Evolutionary conservation across 2,113 vertebrate genomes (phyloP).

Genomic region (Loxodonta africana): DNA sequence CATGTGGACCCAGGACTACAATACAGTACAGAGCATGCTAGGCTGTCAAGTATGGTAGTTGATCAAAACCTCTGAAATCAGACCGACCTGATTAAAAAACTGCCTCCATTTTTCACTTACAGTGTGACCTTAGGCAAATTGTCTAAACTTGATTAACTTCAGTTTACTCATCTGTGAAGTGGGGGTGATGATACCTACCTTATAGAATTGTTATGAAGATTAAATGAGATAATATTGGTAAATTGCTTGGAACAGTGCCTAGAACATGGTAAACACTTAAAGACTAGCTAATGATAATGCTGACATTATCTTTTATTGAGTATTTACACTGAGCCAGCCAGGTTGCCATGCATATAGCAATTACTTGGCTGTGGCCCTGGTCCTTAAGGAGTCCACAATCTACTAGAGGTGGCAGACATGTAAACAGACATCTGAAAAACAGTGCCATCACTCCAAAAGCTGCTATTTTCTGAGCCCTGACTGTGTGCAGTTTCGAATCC

Average conservation of each 20-base stretch:
- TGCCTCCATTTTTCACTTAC: not conserved
- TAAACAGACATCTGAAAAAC: slow-evolving; percentile 24
- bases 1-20: not conserved
- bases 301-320: slow-evolving; percentile 19
- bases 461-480: slow-evolving; percentile 46
- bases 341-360: not conserved
- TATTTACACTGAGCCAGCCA: not conserved
- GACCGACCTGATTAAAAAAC: not conserved
- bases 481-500: too few species aligned
- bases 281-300: slow-evolving; percentile 30
- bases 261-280: not conserved
- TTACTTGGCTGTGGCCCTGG: slow-evolving; percentile 22
- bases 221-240: slow-evolving; percentile 55
- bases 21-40: not conserved
- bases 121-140: not conserved
- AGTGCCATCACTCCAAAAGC: not conserved
- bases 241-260: slow-evolving; percentile 46
- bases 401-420: not conserved
- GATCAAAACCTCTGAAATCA: not conserved
- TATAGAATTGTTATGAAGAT: slow-evolving; percentile 33
- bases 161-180: slow-evolving; percentile 59
- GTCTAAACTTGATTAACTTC: not conserved
- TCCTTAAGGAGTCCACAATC: not conserved
- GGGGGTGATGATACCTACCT: not conserved
- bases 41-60: not conserved